A percentile compares a stretch with the other conserved stretches of the same genome.
phyloP scores from a whole-genome alignment of 2,113 vertebrate genomes.

The Platichthys stellatus region DNA sequence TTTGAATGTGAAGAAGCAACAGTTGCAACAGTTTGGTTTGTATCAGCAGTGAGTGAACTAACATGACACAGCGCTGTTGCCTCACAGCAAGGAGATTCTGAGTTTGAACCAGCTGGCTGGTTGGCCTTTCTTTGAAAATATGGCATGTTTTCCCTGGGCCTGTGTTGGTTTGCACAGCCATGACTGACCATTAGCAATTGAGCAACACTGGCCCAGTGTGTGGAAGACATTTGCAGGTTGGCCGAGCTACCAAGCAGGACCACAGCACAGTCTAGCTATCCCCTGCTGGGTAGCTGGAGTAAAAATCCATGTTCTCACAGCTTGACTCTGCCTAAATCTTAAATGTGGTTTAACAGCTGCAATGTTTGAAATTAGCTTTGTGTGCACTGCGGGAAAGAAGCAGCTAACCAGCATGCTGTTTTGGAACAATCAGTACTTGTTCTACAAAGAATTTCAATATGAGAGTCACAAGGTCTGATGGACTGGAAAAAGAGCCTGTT shows the following conservation, averaged over 20 bases:
- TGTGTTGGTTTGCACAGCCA: no score
- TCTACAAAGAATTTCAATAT: conserved; percentile 13
- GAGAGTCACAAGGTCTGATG: conserved; percentile 49
- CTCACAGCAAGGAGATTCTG: no score
- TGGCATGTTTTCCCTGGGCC: no score
- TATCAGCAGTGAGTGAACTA: no score
- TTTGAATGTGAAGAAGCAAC: no score
- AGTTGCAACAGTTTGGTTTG: no score
- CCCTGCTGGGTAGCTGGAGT: not conserved
- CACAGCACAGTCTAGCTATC: not conserved
- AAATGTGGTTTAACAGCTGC: not conserved
- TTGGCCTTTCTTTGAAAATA: no score
- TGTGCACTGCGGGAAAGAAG: not conserved
- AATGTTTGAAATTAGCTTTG: not conserved
- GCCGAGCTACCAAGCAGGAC: not conserved
- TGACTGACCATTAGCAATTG: no score
- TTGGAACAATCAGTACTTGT: conserved; percentile 27
- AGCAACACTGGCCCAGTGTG: no score
- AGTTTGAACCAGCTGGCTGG: no score
- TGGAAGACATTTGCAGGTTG: not conserved
- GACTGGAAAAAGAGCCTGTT: conserved; percentile 25
- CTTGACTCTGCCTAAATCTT: not conserved
- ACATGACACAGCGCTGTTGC: no score
- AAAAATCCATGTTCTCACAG: not conserved
- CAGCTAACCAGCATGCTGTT: not conserved